Base-by-base conservation (phyloP, 2,888 invertebrate species). In the Phoenoteleia sp. region DNA sequence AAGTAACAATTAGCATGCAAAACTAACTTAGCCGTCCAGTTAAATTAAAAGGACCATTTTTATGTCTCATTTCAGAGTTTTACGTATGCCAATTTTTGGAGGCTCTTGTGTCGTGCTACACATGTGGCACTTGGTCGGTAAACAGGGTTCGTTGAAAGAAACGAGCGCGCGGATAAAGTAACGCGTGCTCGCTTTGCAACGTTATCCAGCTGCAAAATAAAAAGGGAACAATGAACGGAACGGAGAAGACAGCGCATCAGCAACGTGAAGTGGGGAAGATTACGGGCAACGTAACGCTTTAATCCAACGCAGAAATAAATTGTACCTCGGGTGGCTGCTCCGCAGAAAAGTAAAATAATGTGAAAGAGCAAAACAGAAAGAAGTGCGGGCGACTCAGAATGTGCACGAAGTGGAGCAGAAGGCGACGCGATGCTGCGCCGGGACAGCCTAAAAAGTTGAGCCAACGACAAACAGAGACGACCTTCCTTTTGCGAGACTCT, bases 231-330 rank as follows among this genome's bases (percentile, higher is more conserved):
- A 82, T 76, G 71, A 72, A 66, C 21, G 47, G 69, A 84, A 82
- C 62, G 66, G 54, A 66, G 82, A 82, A 77, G 81, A 86, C 64
- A 29, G 58, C 45, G 75, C 66, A 49, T 60, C 82, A 74, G 54
- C 67, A 67, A 67, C 84, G 76, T 79, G 82, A 82, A 86, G 84
- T 83, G 88, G 82, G 80, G 86, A 84, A 83, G 83, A 88, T 87
- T 87, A 88, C 87, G 85, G 64, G 75, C 67, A 67, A 83, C 80
- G 81, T 81, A 86, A 83, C 81, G 86, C 83, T 83, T 86, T 86
- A 89, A 89, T 89, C 88, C 88, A 64, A 80, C 84, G 84, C 52
- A 86, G 85, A 87, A 87, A 89, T 89, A 89, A 88, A 89, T 89
- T 88, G 89, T 87, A 80, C 84, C 76, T 56, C 72, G 81, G 84